Conservation (phyloP, 2,888 invertebrate species). For the Elmis aenea region DNA sequence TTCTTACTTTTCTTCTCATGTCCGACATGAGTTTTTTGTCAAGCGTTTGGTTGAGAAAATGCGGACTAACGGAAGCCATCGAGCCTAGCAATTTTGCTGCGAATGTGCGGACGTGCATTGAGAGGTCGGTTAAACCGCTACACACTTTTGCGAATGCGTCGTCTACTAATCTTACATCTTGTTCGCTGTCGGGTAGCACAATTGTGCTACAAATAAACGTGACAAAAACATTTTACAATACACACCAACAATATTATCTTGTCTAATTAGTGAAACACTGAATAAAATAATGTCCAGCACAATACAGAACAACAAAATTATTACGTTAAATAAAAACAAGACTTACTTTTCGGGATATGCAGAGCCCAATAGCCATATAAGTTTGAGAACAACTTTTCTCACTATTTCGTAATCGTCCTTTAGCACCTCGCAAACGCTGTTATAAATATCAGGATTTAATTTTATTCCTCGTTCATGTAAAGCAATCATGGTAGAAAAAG, state of each 20-base stretch:
- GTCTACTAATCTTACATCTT: slow-evolving; percentile 85
- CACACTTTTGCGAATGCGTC: slow-evolving; percentile 96
- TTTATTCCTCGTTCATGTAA: slow-evolving; percentile 78
- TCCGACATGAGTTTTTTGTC: slow-evolving; percentile 98
- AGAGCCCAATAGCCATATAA: slow-evolving; percentile 81
- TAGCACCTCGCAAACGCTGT: slow-evolving; percentile 68
- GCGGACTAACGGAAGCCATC: slow-evolving; percentile 80
- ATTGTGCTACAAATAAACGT: slow-evolving; percentile 60
- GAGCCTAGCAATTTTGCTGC: slow-evolving; percentile 83
- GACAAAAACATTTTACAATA: too few species aligned
- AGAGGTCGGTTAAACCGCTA: slow-evolving; percentile 86
- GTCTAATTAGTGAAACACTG: too few species aligned
- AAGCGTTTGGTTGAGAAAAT: slow-evolving; percentile 90
- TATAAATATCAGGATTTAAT: slow-evolving; percentile 67
- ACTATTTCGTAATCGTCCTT: slow-evolving; percentile 94
- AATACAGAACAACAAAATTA: too few species aligned
- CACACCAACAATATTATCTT: too few species aligned
- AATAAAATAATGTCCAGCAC: too few species aligned
- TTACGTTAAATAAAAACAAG: too few species aligned
- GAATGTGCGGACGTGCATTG: slow-evolving; percentile 79
- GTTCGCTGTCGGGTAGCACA: slow-evolving; percentile 67
- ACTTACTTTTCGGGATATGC: slow-evolving; percentile 86
- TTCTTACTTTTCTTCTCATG: slow-evolving; percentile 64
- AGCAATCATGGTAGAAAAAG: slow-evolving; percentile 79
- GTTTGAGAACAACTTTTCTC: slow-evolving; percentile 74